phyloP scores from a whole-genome alignment of 2,797 vertebrate species.

The Gymnoscopelus braueri region DNA sequence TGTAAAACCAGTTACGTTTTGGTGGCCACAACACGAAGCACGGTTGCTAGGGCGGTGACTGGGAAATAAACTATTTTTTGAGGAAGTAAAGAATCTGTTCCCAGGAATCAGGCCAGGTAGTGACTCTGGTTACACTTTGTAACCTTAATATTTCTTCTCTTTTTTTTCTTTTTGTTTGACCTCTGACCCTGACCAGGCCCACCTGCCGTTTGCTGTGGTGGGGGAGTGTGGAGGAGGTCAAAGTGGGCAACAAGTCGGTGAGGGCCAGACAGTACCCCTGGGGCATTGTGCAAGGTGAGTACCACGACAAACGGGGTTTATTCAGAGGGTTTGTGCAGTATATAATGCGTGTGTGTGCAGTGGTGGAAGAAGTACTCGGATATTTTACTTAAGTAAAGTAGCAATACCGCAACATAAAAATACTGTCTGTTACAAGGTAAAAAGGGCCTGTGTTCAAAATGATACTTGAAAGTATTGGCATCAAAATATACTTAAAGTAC shows the following conservation, averaged over 20 bases:
- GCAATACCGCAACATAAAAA: no score
- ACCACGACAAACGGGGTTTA: constrained; percentile 10
- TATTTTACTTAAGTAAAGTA: no score
- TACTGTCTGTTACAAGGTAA: no score
- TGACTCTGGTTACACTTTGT: constrained; percentile 16
- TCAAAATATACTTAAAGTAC: no score
- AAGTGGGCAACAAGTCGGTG: constrained; percentile 97
- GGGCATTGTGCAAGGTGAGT: constrained; percentile 98
- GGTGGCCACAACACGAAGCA: background rate
- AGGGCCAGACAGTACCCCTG: constrained; percentile 97
- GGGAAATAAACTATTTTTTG: background rate
- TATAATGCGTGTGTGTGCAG: background rate
- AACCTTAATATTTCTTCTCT: background rate
- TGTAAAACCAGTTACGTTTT: background rate
- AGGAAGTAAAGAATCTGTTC: background rate
- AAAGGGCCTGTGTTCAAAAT: no score
- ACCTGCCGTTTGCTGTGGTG: constrained; percentile 97
- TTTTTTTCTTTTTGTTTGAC: background rate
- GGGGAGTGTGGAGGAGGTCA: constrained; percentile 98
- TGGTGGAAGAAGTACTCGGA: no score
- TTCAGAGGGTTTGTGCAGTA: background rate
- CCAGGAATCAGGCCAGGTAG: background rate
- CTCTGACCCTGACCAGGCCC: constrained; percentile 82
- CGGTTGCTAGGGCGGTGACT: background rate
- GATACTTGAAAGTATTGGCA: no score